These are phyloP conservation scores for Enteromius trimaculatus DNA, from an alignment of 2,797 vertebrate species.

Conservation along the genomic window DNA sequence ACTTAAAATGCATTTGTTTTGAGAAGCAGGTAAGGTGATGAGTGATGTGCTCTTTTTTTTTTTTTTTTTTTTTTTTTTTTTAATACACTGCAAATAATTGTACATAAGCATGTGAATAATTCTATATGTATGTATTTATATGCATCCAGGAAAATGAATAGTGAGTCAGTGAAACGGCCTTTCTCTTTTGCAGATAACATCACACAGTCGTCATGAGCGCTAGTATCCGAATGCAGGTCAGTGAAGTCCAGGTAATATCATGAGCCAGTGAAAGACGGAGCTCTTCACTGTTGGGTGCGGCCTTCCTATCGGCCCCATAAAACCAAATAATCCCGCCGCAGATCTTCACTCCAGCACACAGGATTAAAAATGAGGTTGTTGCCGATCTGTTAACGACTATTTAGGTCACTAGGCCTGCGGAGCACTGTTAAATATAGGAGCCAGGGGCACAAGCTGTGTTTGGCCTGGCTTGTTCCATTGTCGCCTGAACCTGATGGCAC, in stretches of 20 bases:
- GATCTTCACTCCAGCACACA: constrained; percentile 61
- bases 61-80: too few species aligned
- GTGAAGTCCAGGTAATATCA: constrained; percentile 46
- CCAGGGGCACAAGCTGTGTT: constrained; percentile 48
- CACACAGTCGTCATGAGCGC: not conserved
- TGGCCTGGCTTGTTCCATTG: constrained; percentile 42
- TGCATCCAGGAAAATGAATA: not conserved
- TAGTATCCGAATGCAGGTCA: constrained; percentile 7
- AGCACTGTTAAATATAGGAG: constrained; percentile 66
- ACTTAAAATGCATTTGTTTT: not conserved
- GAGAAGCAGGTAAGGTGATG: not conserved
- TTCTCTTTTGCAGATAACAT: constrained; percentile 25
- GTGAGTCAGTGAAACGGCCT: constrained; percentile 22
- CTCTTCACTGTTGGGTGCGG: constrained; percentile 46
- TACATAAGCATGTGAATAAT: not conserved
- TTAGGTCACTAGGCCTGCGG: constrained; percentile 70
- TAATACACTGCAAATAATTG: not conserved
- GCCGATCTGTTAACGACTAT: constrained; percentile 75
- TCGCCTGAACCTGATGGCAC: constrained; percentile 41
- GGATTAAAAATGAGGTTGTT: constrained; percentile 74
- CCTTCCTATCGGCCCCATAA: constrained; percentile 51
- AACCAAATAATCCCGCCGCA: constrained; percentile 66
- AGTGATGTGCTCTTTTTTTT: not conserved
- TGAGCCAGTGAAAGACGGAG: constrained; percentile 44
- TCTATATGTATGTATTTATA: not conserved